Evolutionary conservation across 2,888 invertebrate genomes (phyloP).

Genomic region (Alcis repandata): DNA sequence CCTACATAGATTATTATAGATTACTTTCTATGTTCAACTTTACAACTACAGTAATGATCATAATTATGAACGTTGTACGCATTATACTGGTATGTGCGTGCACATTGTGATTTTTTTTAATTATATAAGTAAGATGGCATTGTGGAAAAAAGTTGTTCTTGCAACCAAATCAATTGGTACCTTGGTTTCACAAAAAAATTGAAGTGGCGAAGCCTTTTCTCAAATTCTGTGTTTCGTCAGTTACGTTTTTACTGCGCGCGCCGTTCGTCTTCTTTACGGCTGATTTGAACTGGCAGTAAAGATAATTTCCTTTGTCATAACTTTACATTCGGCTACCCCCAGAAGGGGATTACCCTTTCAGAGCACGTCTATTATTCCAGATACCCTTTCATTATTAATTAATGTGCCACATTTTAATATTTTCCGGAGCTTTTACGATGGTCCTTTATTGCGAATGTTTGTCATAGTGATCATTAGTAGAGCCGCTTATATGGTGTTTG

Average conservation of each 20-base stretch:
- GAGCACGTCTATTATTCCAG: slow-evolving; percentile 36
- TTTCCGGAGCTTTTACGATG: slow-evolving; percentile 29
- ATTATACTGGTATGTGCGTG: too few relatives aligned
- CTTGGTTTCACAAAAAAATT: background rate
- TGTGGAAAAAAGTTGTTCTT: too few relatives aligned
- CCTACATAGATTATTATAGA: too few relatives aligned
- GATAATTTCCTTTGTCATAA: slow-evolving; percentile 58
- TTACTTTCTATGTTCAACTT: too few relatives aligned
- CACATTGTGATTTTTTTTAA: too few relatives aligned
- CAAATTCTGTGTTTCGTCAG: background rate
- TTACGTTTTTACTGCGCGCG: slow-evolving; percentile 19
- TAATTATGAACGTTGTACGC: too few relatives aligned
- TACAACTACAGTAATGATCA: too few relatives aligned
- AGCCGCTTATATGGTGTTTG: slow-evolving; percentile 31
- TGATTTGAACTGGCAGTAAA: slow-evolving; percentile 51
- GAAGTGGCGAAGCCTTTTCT: background rate
- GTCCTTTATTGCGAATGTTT: slow-evolving; percentile 20
- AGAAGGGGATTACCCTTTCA: slow-evolving; percentile 36
- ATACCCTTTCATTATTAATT: slow-evolving; percentile 41
- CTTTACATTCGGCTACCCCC: slow-evolving; percentile 49
- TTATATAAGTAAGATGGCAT: too few relatives aligned
- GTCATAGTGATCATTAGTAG: slow-evolving; percentile 16
- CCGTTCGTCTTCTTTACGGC: slow-evolving; percentile 51
- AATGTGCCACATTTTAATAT: slow-evolving; percentile 40
- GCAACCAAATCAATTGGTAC: too few relatives aligned